Evolutionary conservation across 2,888 invertebrate species (phyloP).

Genomic region (Teinopalpus imperialis): DNA sequence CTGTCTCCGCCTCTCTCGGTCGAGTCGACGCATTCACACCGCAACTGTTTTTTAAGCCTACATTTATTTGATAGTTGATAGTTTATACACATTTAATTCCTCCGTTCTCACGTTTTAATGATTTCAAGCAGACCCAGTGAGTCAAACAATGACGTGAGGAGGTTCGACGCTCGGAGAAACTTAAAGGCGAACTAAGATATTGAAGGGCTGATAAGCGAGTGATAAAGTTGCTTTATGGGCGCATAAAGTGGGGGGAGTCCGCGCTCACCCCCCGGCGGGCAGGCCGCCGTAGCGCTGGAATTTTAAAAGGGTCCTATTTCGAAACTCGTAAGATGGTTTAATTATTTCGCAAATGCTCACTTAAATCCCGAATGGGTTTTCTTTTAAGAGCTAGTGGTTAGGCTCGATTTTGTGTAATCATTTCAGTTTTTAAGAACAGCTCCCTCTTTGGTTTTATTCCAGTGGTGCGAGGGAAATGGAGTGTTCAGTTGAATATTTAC

Average conservation of each 20-base stretch:
- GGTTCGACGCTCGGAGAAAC: conserved; percentile 1
- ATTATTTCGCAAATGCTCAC: conserved; percentile 29
- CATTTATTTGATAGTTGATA: too few species aligned
- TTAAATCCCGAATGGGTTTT: conserved; percentile 13
- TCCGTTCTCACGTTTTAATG: too few species aligned
- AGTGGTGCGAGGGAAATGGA: too few species aligned
- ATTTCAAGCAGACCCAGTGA: too few species aligned
- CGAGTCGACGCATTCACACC: too few species aligned
- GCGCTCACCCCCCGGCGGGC: conserved; percentile 29
- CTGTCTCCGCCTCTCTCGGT: too few species aligned
- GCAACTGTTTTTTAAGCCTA: too few species aligned
- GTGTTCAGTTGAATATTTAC: too few species aligned
- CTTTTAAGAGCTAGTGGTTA: conserved; percentile 15
- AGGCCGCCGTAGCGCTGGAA: conserved; percentile 33
- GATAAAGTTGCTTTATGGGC: conserved; percentile 47
- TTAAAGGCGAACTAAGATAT: conserved; percentile 27
- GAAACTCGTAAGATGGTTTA: conserved; percentile 30
- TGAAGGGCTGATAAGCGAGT: conserved; percentile 44
- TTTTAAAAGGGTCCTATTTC: conserved; percentile 33
- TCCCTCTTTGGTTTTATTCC: neutral
- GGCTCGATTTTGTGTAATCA: conserved; percentile 7
- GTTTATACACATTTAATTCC: too few species aligned
- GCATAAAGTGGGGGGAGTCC: conserved; percentile 38
- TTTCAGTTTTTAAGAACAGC: neutral
- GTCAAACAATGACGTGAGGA: neutral